Conservation (phyloP, 2,113 vertebrate genomes). For the Silurus asotus region DNA sequence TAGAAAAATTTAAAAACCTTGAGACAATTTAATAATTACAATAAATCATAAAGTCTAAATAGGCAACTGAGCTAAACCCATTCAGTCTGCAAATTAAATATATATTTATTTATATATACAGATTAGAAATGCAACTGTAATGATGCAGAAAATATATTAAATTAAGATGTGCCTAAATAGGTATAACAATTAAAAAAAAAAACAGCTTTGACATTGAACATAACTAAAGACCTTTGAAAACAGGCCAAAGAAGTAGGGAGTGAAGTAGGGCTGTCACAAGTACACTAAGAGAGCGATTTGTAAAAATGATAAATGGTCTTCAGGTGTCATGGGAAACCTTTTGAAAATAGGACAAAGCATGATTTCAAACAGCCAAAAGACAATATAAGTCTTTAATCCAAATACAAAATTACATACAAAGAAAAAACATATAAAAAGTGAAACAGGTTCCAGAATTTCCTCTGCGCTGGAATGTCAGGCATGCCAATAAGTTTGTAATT, state of each 20-base stretch:
- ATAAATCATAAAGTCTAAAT: neutral
- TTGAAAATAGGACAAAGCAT: conserved; percentile 67
- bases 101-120: neutral
- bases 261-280: conserved; percentile 67
- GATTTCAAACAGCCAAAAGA: conserved; percentile 53
- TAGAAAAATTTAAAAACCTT: neutral
- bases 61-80: neutral
- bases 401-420: neutral
- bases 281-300: conserved; percentile 42
- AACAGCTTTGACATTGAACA: conserved; percentile 66
- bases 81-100: neutral
- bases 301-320: conserved; percentile 75
- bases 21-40: neutral
- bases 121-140: neutral
- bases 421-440: neutral
- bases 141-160: neutral
- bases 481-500: neutral
- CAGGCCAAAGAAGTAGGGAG: conserved; percentile 66
- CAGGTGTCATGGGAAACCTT: conserved; percentile 67
- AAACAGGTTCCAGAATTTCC: neutral
- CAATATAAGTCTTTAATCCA: neutral
- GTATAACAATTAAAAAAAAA: conserved; percentile 33
- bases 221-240: conserved; percentile 62
- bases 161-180: neutral
- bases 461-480: neutral